Percentiles rank a stretch among this genome's conserved stretches.
phyloP scores from a whole-genome alignment of 2,797 vertebrate species.

The Catamblyrhynchus diadema region DNA sequence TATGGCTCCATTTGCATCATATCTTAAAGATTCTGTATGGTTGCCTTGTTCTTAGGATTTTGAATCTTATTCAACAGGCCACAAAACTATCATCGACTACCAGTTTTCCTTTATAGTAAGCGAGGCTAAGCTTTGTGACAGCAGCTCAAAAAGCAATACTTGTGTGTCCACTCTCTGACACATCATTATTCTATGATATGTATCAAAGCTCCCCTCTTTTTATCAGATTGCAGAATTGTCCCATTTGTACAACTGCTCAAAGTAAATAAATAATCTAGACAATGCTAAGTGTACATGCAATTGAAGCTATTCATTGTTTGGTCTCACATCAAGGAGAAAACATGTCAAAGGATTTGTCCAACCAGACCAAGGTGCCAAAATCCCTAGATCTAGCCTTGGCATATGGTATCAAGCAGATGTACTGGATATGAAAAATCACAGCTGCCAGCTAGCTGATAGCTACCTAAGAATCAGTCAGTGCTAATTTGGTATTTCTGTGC shows the following conservation, averaged over 20 bases:
- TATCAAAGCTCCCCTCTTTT: conserved; percentile 24
- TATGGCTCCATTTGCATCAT: neutral
- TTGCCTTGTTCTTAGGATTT: neutral
- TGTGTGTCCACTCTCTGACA: neutral
- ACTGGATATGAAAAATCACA: conserved; percentile 54
- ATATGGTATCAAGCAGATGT: conserved; percentile 56
- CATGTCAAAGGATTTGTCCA: conserved; percentile 54
- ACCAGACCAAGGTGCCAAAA: conserved; percentile 61
- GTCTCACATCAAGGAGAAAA: conserved; percentile 56
- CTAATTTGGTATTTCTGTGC: conserved; percentile 40
- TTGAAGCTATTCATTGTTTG: conserved; percentile 40
- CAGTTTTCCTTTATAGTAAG: neutral
- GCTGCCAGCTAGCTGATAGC: conserved; percentile 43
- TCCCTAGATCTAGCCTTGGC: conserved; percentile 33
- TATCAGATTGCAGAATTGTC: conserved; percentile 38
- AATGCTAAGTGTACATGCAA: conserved; percentile 23
- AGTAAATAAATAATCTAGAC: conserved; percentile 56
- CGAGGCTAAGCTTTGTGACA: neutral
- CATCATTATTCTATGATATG: conserved; percentile 11
- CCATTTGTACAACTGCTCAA: conserved; percentile 36
- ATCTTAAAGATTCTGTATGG: neutral
- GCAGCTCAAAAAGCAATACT: neutral
- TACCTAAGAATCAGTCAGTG: conserved; percentile 53
- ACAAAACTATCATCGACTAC: neutral
- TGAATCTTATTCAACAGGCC: neutral